A percentile compares a stretch with the other conserved stretches of the same genome.
Evolutionary conservation across 92 coral and sea anemone species (phyloP).

Genomic region (Desmophyllum pertusum): DNA sequence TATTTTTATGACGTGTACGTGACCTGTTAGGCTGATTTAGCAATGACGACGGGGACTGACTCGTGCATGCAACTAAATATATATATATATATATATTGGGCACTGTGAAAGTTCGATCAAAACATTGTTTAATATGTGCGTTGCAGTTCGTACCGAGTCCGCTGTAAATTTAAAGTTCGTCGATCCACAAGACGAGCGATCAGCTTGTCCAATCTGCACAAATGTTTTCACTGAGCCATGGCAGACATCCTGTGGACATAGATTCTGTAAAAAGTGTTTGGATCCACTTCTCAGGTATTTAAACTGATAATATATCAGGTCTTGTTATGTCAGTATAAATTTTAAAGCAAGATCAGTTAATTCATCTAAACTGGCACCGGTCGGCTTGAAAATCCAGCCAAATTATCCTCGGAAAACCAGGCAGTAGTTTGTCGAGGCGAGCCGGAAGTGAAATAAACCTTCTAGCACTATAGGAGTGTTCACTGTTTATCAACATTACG

Average conservation of each 20-base stretch:
- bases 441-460: too few species aligned
- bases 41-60: background rate
- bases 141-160: background rate
- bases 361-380: too few species aligned
- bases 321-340: background rate
- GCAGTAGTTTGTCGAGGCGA: too few species aligned
- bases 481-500: too few species aligned
- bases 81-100: background rate
- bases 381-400: too few species aligned
- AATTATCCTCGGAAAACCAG: too few species aligned
- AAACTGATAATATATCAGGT: background rate
- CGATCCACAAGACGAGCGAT: conserved; percentile 11
- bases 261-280: conserved; percentile 30
- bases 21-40: too few species aligned
- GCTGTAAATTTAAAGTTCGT: conserved; percentile 6
- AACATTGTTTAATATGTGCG: background rate
- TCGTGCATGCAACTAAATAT: background rate
- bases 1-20: too few species aligned
- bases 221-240: conserved; percentile 28
- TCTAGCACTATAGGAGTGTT: too few species aligned
- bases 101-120: background rate
- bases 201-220: conserved; percentile 21
- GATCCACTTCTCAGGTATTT: conserved; percentile 30
- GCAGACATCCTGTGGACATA: conserved; percentile 44
- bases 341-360: background rate